These are phyloP conservation scores for Bucorvus abyssinicus DNA, from an alignment of 2,797 vertebrate genomes.

Conservation along the genomic window DNA sequence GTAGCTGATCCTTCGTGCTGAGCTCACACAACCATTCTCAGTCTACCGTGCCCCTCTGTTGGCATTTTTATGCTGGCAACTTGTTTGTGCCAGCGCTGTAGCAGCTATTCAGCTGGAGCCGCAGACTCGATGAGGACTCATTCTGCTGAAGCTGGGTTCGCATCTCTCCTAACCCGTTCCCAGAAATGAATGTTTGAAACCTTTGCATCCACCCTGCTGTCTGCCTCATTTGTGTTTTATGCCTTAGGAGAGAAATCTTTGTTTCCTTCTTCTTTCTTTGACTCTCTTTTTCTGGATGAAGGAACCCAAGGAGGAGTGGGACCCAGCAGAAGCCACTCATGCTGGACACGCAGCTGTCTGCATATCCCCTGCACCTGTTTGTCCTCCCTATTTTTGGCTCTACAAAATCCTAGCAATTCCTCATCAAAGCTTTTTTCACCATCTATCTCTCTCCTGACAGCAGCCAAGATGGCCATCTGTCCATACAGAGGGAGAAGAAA, in stretches of 20 bases:
- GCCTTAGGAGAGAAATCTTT: neutral
- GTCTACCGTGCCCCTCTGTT: neutral
- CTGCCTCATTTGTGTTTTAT: neutral
- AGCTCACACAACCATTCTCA: neutral
- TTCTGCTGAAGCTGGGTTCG: neutral
- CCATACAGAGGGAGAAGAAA: neutral
- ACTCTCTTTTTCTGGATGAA: neutral
- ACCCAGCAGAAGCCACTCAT: neutral
- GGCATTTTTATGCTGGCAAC: neutral
- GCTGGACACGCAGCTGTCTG: neutral
- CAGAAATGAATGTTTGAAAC: slow-evolving; percentile 3
- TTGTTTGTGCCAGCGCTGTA: neutral
- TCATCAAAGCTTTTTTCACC: neutral
- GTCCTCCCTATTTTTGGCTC: neutral
- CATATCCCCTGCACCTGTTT: neutral
- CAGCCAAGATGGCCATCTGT: neutral
- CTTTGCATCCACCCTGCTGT: neutral
- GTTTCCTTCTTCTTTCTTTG: neutral
- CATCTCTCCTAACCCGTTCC: neutral
- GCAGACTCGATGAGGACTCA: neutral
- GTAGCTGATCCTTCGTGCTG: neutral
- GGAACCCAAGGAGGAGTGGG: neutral
- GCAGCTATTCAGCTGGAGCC: neutral
- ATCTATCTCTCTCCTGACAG: neutral
- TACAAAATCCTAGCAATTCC: neutral